Conservation (phyloP, 35 echinoderm and acorn worm species). For the Eucidaris tribuloides region DNA sequence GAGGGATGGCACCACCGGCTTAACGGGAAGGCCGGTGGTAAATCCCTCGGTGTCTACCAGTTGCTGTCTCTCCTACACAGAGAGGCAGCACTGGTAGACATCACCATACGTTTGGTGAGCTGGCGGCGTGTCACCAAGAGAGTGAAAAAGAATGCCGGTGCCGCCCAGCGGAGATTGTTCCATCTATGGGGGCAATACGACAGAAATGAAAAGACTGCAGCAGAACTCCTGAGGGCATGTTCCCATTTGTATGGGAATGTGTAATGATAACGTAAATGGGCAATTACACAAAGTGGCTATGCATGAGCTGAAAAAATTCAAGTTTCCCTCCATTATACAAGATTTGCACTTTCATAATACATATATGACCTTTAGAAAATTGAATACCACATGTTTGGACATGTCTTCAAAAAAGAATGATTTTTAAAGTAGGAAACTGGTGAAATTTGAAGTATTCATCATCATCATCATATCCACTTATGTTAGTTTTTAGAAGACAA, state of each 20-base stretch:
- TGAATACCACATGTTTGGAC: no score
- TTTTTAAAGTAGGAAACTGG: no score
- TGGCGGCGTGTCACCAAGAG: not conserved
- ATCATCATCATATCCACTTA: no score
- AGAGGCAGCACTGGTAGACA: constrained; percentile 3
- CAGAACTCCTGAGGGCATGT: not conserved
- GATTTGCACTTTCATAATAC: no score
- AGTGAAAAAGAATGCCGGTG: not conserved
- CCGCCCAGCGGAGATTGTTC: not conserved
- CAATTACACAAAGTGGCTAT: no score
- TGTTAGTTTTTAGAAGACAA: no score
- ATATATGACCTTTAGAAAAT: no score
- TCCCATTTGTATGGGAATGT: not conserved
- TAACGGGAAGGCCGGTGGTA: constrained; percentile 17
- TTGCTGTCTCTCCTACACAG: not conserved
- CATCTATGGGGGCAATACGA: not conserved
- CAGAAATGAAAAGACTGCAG: not conserved
- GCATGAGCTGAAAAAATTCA: no score
- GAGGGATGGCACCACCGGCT: constrained; percentile 52
- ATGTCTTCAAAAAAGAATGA: no score
- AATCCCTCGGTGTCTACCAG: not conserved
- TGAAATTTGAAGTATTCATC: no score
- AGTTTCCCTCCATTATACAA: no score
- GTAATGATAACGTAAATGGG: no score
- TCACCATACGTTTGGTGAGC: not conserved